A percentile compares a stretch with the other conserved stretches of the same genome.
Conservation (phyloP, 2,113 vertebrate species). For the Perognathus longimembris region DNA sequence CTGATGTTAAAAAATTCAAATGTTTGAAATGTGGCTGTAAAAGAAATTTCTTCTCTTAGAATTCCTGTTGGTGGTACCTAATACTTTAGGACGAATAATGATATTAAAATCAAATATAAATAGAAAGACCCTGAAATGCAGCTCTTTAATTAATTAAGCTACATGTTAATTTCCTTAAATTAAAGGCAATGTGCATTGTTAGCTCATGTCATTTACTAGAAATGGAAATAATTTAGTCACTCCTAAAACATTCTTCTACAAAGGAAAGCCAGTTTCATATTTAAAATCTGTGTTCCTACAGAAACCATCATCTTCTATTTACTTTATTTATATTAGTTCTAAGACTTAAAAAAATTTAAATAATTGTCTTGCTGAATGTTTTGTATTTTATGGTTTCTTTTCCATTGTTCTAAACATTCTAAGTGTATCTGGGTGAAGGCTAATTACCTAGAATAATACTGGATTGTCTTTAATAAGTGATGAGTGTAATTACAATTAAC, state of each 20-base stretch:
- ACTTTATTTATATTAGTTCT: background rate
- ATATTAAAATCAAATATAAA: background rate
- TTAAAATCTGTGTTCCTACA: background rate
- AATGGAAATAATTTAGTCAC: background rate
- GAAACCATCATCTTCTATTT: background rate
- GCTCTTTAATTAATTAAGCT: background rate
- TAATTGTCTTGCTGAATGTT: background rate
- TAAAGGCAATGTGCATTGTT: background rate
- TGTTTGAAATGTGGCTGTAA: background rate
- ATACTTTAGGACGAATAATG: background rate
- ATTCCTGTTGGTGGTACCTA: background rate
- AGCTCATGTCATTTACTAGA: background rate
- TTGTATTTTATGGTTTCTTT: background rate
- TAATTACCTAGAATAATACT: conserved; percentile 30
- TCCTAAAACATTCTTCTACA: background rate
- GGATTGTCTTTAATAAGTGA: conserved; percentile 1
- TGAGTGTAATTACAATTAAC: conserved; percentile 42
- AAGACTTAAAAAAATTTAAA: background rate
- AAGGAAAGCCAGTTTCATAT: background rate
- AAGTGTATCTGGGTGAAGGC: background rate
- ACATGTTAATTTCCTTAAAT: background rate
- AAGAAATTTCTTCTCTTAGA: background rate
- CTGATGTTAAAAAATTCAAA: background rate
- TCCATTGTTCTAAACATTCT: background rate
- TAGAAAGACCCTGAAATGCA: background rate